Evolutionary conservation across 2,113 vertebrate species (phyloP).

Genomic region (Ailuropoda melanoleuca): DNA sequence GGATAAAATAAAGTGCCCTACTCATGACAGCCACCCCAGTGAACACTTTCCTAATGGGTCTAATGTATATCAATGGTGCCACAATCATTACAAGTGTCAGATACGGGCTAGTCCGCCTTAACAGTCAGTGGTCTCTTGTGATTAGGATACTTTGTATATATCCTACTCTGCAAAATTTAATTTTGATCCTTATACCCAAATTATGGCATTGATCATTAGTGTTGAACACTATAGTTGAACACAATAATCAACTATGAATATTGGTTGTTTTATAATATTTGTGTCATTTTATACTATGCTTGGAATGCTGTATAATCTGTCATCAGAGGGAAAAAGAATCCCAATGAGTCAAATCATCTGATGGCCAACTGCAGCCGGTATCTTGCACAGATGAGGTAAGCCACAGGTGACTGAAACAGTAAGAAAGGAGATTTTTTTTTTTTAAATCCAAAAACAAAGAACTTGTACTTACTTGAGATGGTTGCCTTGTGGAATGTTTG

Average conservation of each 20-base stretch:
- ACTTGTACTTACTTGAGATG: slow-evolving; percentile 88
- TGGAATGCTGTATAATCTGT: slow-evolving; percentile 34
- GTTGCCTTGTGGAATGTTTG: slow-evolving; percentile 83
- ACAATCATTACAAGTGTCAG: neutral
- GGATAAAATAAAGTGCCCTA: neutral
- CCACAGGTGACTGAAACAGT: slow-evolving; percentile 66
- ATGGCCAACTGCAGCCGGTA: slow-evolving; percentile 72
- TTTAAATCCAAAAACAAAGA: slow-evolving; percentile 51
- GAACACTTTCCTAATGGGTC: neutral
- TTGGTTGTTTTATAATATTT: neutral
- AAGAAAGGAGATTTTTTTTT: slow-evolving; percentile 49
- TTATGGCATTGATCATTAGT: neutral
- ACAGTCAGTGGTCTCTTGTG: neutral
- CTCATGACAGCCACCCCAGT: neutral
- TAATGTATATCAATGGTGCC: neutral
- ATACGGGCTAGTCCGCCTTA: neutral
- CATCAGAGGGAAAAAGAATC: slow-evolving; percentile 56
- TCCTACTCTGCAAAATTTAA: neutral
- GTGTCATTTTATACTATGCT: slow-evolving; percentile 51
- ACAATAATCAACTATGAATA: neutral
- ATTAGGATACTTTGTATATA: neutral
- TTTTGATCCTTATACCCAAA: neutral
- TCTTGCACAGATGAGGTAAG: slow-evolving; percentile 53
- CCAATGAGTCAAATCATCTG: slow-evolving; percentile 74
- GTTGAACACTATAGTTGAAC: neutral